Base-by-base conservation (phyloP, 64 coral and sea anemone species). In the Platygyra sinensis region DNA sequence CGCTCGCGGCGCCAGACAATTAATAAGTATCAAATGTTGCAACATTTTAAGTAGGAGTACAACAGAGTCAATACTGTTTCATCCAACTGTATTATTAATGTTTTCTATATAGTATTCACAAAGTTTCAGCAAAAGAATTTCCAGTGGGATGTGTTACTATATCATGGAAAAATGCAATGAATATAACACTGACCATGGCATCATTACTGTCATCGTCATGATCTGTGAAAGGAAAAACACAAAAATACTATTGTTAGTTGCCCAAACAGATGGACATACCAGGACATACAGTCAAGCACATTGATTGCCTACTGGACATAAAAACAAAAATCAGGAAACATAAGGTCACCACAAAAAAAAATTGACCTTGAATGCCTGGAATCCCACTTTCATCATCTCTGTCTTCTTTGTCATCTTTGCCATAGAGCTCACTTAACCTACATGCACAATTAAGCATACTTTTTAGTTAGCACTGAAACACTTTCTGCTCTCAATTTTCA, bases 341-440 rank as follows among this genome's bases (percentile, higher is more conserved):
- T 30, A 0, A 46, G 33, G 19, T 80, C 12, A 36, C 18, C 4
- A 18, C 29, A 65, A 11, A n/a, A 33, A n/a, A 24, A 25, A 46
- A 9, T 25, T 25, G 52, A 80, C 36, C 64, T 49, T 20, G 31
- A 25, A 72, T 54, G 49, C 39, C 93, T 84, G 94, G 94, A 51
- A 96, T 92, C 60, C 90, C 94, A 25, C 93, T 86, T 67, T 92
- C 80, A 27, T 97, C 95, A 50, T 97, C 95, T 38, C 75, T 86
- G 76, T 96, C 94, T 46, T 96, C 94, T 31, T 93, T 92, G 67
- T 98, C 93, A 69, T 95, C 88, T 51, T 96, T 99, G 14, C 97
- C 97, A 89, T 99, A 99, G 0, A 99, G 80, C 28, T 99, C 97
- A 89, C 97, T 99, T 38, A 96, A 64, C 97, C 97, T 99, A 54